Base-by-base conservation (phyloP, 1,140 invertebrate species). In the Drosophila tsacasi region DNA sequence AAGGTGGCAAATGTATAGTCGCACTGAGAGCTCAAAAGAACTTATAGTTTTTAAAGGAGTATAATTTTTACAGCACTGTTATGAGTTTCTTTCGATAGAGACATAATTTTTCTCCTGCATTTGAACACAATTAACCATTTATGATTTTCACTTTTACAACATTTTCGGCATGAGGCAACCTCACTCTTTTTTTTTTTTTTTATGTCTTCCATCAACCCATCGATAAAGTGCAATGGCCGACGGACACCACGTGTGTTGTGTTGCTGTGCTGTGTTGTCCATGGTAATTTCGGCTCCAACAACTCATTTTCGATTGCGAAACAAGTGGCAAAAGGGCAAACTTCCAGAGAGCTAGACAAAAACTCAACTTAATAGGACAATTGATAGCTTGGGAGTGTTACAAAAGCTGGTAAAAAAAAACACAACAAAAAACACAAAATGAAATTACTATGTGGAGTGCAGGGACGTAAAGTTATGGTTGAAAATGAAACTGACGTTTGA, bases 71-170 rank as follows among this genome's bases (percentile, higher is more conserved):
- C 5, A 32, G 12, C 37, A 23, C 15, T 13, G 21, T 52, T 35
- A 5, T 17, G 6, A 9, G 5, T 25, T 30, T n/a, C 52, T 60
- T 73, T 73, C n/a, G 10, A 3, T 7, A 12, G 21, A 10, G 47
- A 17, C 32, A 35, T 10, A 39, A 47, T 46, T 23, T 52, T 50
- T 37, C 49, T 40, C 19, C 17, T 69, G 80, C 76, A 79, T 80
- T 83, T 75, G 76, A 89, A 83, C 87, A 80, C 80, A 89, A 87
- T 89, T 87, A 89, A 81, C 81, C 80, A 81, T 80, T 73, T 87
- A 87, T 87, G 84, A 89, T 89, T 87, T 87, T 81, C 80, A 87
- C 83, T 87, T 87, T 79, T 81, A 60, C 27, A 65, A 52, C 74
- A 67, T 76, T 77, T 67, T 61, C 19, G 39, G 30, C 25, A 71